Conservation (phyloP, 2,113 vertebrate genomes). For the Pagrus major region DNA sequence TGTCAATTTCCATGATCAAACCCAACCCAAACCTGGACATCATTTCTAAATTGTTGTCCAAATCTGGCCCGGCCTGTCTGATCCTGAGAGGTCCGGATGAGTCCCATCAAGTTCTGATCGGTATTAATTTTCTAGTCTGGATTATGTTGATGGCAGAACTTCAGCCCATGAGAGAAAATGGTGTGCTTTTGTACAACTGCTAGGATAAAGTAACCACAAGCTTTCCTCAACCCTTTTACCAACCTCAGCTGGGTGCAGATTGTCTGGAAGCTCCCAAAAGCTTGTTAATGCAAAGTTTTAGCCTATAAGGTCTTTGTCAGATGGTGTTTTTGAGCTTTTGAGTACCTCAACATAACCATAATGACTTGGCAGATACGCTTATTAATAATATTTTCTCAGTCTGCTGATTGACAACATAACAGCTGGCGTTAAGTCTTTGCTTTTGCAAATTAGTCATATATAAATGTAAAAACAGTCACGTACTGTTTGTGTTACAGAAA, state of each 20-base stretch:
- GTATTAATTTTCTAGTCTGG: too few species aligned
- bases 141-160: neutral
- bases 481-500: neutral
- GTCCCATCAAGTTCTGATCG: too few species aligned
- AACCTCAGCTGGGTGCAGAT: too few species aligned
- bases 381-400: neutral
- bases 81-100: too few species aligned
- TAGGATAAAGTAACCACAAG: neutral
- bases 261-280: neutral
- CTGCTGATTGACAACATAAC: neutral
- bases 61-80: too few species aligned
- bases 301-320: neutral
- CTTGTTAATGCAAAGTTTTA: neutral
- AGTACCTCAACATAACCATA: neutral
- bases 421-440: neutral
- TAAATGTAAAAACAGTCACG: neutral
- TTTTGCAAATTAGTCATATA: neutral
- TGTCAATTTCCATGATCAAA: too few species aligned
- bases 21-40: too few species aligned
- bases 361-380: neutral
- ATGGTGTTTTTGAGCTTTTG: neutral
- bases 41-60: too few species aligned
- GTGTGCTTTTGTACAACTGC: neutral
- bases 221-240: too few species aligned
- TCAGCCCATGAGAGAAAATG: neutral